Percentiles rank a stretch among this genome's conserved stretches.
Conservation (phyloP, 2,888 invertebrate genomes). For the Galerucella nymphaeae region DNA sequence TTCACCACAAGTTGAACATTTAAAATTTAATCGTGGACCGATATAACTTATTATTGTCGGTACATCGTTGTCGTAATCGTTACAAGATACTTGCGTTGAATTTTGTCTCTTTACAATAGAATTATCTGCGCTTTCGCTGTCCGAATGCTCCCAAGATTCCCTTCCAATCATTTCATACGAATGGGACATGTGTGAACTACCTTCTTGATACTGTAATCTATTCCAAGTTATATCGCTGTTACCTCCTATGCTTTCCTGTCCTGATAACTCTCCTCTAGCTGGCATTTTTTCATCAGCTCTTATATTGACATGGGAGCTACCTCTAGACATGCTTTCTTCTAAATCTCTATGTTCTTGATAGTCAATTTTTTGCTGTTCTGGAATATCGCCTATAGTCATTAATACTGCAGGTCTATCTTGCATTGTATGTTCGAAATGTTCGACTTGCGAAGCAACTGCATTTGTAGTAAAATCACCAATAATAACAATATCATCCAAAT, state of each 20-base stretch:
- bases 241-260: conserved; percentile 85
- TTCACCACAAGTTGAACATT: conserved; percentile 71
- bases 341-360: conserved; percentile 59
- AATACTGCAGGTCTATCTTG: conserved; percentile 57
- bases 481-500: conserved; percentile 66
- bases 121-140: conserved; percentile 70
- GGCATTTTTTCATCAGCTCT: conserved; percentile 90
- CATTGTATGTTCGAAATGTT: conserved; percentile 57
- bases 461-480: conserved; percentile 59
- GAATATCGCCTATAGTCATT: conserved; percentile 60
- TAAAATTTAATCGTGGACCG: conserved; percentile 65
- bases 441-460: conserved; percentile 59
- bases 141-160: conserved; percentile 76
- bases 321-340: conserved; percentile 61
- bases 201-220: conserved; percentile 75
- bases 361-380: conserved; percentile 45
- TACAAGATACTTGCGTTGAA: conserved; percentile 30
- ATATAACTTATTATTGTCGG: conserved; percentile 60
- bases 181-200: conserved; percentile 65
- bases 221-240: conserved; percentile 83
- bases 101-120: conserved; percentile 36
- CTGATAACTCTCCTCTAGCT: conserved; percentile 85
- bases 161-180: conserved; percentile 76
- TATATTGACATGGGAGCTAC: conserved; percentile 79
- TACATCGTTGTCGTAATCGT: conserved; percentile 45